Evolutionary conservation across 2,888 invertebrate species (phyloP).

Genomic region (Netelia virgata): DNA sequence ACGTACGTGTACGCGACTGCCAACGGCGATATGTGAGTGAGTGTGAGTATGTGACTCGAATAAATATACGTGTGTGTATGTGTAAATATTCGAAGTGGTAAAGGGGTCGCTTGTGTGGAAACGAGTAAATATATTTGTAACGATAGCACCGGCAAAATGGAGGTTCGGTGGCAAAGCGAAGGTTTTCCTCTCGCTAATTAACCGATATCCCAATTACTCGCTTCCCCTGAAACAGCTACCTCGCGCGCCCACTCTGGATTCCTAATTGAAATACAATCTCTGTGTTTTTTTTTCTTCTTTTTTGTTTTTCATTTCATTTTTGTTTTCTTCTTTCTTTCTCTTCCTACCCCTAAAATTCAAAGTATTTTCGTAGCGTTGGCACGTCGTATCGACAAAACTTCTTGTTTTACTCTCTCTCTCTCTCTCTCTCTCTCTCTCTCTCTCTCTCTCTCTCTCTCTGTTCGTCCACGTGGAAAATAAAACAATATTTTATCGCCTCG

Average conservation of each 20-base stretch:
- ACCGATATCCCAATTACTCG: constrained; percentile 58
- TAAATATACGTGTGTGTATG: not conserved
- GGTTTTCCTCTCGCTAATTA: constrained; percentile 59
- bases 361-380: too few relatives aligned
- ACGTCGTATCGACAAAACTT: too few relatives aligned
- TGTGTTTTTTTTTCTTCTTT: not conserved
- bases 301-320: not conserved
- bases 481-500: too few relatives aligned
- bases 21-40: constrained; percentile 13
- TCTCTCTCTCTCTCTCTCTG: not conserved
- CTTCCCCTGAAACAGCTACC: not conserved
- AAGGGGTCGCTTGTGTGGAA: not conserved
- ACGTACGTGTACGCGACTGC: constrained; percentile 22
- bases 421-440: not conserved
- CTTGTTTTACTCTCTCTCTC: not conserved
- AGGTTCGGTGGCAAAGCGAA: constrained; percentile 7
- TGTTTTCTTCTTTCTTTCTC: not conserved
- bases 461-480: not conserved
- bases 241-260: not conserved
- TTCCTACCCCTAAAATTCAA: not conserved
- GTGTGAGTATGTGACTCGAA: too few relatives aligned
- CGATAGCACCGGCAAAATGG: constrained; percentile 18
- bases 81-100: not conserved
- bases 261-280: constrained; percentile 41
- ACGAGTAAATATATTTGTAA: constrained; percentile 31